Evolutionary conservation across 2,888 invertebrate genomes (phyloP), one percentile per base, ranked within the genome.

Genomic region (Oligia fasciuncula): DNA sequence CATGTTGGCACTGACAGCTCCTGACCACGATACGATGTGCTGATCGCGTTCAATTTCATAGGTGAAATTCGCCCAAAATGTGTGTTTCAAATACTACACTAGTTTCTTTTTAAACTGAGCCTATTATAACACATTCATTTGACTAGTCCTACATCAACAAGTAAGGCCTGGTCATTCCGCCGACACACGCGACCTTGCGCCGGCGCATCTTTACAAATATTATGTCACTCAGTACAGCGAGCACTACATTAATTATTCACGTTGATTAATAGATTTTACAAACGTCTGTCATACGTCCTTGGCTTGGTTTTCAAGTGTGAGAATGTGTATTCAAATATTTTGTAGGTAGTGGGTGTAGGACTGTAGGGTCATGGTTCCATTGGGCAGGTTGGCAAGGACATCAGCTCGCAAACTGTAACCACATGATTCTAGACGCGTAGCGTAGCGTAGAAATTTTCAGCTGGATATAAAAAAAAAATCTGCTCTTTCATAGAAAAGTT

Each of bases 151-250:
- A n/a, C 23, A 66, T 29, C 40, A 68, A 29, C 19, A 66, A 13
- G 0, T 2, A 70, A 54, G n/a, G 69, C 29, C 71, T 83, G 79
- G 78, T 60, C 78, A 85, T 69, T 63, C 57, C 49, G 49, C 51
- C n/a, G 54, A 70, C 73, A 79, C 77, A 87, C 76, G 70, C 81
- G 87, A 84, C 90, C 92, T 91, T 91, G 92, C 87, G 83, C 85
- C 40, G 74, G 83, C 87, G 89, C 92, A 91, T 91, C 90, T 90
- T 88, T 86, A 89, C 89, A 89, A 91, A 91, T 88, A 90, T 89
- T 87, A 89, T 89, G 86, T 88, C 89, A 89, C 83, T 84, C 72
- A 51, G 83, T 80, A 67, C 67, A 35, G 65, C 66, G 73, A 40
- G 65, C 63, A 81, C 67, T 77, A 80, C 79, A 86, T 84, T 80